Percentiles rank a stretch among this genome's conserved stretches.
Conservation (phyloP, 2,888 invertebrate genomes). For the Mythimna pallens region DNA sequence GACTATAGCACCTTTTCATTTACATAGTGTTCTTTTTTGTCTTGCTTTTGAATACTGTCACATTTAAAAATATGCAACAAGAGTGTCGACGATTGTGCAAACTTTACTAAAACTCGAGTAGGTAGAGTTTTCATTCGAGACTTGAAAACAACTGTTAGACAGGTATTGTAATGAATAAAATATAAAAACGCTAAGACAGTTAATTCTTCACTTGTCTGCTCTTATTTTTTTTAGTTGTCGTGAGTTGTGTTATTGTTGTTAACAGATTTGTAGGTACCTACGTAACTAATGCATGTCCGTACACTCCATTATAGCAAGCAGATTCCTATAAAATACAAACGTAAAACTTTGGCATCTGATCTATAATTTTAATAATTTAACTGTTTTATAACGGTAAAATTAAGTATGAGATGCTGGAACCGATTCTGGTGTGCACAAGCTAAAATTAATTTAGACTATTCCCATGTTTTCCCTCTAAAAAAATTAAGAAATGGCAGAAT, state of each 20-base stretch:
- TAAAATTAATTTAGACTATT: not conserved
- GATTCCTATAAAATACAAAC: conserved; percentile 11
- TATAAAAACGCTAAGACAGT: not conserved
- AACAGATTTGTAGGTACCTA: conserved; percentile 10
- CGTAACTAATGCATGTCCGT: conserved; percentile 5
- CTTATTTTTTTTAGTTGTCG: not conserved
- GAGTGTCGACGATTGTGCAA: not conserved
- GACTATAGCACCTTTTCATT: not conserved
- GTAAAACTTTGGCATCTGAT: not conserved
- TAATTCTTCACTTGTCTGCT: not conserved
- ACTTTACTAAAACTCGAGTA: not conserved
- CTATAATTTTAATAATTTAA: conserved; percentile 13
- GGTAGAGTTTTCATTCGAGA: not conserved
- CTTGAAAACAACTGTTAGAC: not conserved
- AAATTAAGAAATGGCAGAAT: not conserved
- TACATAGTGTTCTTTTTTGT: not conserved
- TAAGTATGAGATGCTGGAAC: conserved; percentile 12
- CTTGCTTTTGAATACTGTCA: not conserved
- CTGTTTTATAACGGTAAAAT: conserved; percentile 16
- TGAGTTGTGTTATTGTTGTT: conserved; percentile 43
- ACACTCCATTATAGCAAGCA: conserved; percentile 1
- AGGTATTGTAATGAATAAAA: not conserved
- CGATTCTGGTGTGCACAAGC: conserved; percentile 4
- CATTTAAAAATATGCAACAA: not conserved
- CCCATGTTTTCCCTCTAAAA: not conserved